Base-by-base conservation (phyloP, 2,113 vertebrate species). In the Phalacrocorax aristotelis region DNA sequence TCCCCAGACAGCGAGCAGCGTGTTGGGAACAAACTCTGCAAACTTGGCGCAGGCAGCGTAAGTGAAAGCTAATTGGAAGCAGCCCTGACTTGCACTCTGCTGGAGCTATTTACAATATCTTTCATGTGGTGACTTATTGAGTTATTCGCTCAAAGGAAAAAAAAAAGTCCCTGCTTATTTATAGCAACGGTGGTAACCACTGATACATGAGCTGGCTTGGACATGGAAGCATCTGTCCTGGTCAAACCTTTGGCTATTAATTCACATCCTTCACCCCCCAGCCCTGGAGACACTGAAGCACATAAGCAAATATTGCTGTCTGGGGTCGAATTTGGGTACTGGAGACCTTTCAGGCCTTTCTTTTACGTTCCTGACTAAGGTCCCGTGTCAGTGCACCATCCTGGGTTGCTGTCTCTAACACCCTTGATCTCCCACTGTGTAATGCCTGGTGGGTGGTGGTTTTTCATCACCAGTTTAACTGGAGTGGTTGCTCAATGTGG, bases 11-110 rank as follows among this genome's bases (percentile, higher is more conserved):
- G 78, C 4, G 7, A 85, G 85, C 36, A 5, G 87, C 7, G 18
- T 36, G 10, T 93, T 89, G 89, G 95, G 89, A 93, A 26, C 89
- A 93, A 86, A 70, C 89, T 94, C 93, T 49, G 83, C 92, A 82
- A 82, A 97, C 93, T 97, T 97, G 98, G 97, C 92, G 6, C 93
- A 85, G 85, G 84, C 85, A 95, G 90, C 0, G 1, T 95, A 95
- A 97, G 96, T 91, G 96, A 97, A 95, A 93, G 95, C 94, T 97
- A 95, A 96, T 96, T 97, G 95, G 96, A 97, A 96, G 96, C 97
- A 94, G 96, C 97, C 94, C 93, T 87, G 91, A 90, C 94, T 93
- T 96, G 88, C 76, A 89, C 93, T 96, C 96, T 44, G 84, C 77
- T 95, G 96, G 95, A 97, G 91, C 91, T 95, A 89, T 95, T 97